Evolutionary conservation across 1,140 invertebrate genomes (phyloP), one percentile per base, ranked within the genome.

Genomic region (Drosophila tani): DNA sequence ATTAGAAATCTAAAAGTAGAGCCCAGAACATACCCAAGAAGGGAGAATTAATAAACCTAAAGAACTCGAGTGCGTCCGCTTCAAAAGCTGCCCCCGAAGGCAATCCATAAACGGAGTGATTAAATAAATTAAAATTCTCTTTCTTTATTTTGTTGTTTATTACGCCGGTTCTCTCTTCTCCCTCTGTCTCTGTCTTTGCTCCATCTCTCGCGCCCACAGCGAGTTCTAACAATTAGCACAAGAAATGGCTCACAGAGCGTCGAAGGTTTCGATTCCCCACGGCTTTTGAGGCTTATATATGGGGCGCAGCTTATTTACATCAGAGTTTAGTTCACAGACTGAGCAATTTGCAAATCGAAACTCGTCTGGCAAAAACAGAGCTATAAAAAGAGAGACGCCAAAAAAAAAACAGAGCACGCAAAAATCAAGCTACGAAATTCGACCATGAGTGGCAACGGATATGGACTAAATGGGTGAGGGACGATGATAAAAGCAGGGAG

Each of bases 101-200:
- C 55, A 32, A 64, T 51, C 82, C 82, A 85, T 86, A 85, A 86
- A 86, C 79, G 82, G 82, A 66, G 69, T 65, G 82, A 81, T 86
- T 85, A 86, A 75, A 81, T 80, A 84, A 79, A 77, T 73, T 73
- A 46, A 77, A 68, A 65, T 68, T 65, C 50, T 60, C 38, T 41
- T 29, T 53, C 43, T 24, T 60, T 27, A 40, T 62, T 45, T 81
- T 66, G 24, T 68, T 65, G 71, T 68, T 81, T 74, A 51, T 59
- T 55, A 29, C 21, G 32, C 2, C 51, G 49, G 47, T 43, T 75
- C 55, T 41, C 19, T 41, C 19, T 51, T 29, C n/a, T 57, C 27
- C 45, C 21, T 45, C 38, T 68, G 35, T n/a, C 9, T 50, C 43
- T 57, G 17, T 56, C 19, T 50, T 35, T 21, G 21, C 7, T 45